A percentile compares a stretch with the other conserved stretches of the same genome.
Evolutionary conservation across 2,113 vertebrate species (phyloP).

Genomic region (Corynorhinus townsendii): DNA sequence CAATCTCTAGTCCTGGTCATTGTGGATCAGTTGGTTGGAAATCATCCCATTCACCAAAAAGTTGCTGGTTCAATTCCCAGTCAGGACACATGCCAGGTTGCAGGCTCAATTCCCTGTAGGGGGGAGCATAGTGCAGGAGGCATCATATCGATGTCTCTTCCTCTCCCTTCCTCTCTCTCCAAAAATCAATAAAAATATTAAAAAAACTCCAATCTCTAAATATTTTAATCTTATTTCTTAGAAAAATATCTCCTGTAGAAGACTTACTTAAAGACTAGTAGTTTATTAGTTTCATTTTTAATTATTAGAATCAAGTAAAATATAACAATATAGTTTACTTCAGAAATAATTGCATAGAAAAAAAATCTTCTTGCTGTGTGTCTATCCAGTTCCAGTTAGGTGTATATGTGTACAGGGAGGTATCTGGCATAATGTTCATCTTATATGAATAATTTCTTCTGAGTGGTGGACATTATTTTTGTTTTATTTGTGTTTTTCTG

Average conservation of each 20-base stretch:
- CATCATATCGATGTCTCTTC: too few relatives aligned
- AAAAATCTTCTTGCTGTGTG: neutral
- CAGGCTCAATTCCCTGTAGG: too few relatives aligned
- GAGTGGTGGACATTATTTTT: neutral
- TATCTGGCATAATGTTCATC: neutral
- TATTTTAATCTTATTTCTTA: neutral
- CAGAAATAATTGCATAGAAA: neutral
- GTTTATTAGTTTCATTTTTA: neutral
- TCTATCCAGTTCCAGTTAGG: neutral
- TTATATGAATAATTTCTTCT: neutral
- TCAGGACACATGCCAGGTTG: too few relatives aligned
- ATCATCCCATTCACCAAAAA: too few relatives aligned
- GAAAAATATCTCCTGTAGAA: neutral
- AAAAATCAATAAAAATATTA: too few relatives aligned
- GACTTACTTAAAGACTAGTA: neutral
- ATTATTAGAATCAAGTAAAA: conserved; percentile 3
- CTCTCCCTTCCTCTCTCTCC: too few relatives aligned
- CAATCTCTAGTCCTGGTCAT: neutral
- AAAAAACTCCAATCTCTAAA: neutral
- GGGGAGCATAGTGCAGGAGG: too few relatives aligned
- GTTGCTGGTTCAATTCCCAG: too few relatives aligned
- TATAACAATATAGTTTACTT: neutral
- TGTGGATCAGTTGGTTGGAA: too few relatives aligned
- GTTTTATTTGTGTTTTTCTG: neutral
- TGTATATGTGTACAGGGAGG: neutral